Base-by-base conservation (phyloP, 2,888 invertebrate genomes). In the Agonopterix alstromeriana region DNA sequence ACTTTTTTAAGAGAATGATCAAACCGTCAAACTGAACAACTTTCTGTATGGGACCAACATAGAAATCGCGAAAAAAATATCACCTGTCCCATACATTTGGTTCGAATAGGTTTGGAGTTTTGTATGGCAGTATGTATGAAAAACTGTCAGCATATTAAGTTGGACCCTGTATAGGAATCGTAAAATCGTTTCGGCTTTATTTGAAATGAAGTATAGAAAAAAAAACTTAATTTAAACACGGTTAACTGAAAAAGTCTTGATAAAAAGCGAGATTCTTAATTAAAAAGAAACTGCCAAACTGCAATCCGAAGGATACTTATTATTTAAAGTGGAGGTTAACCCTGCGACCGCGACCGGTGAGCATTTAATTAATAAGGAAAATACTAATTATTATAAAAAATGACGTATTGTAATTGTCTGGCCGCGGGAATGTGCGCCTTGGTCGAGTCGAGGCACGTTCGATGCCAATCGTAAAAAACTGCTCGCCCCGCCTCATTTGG, bases 401-500 rank as follows among this genome's bases (percentile, higher is more conserved):
- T 66, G 65, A 73, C 60, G 72, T 71, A 78, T 73, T 77, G 66
- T 77, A 66, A 73, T 72, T 70, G 70, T 68, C 53, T 54, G 50
- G 54, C 56, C 55, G 54, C 45, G 53, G 51, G 56, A 60, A 58
- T 54, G 27, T 27, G 57, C 55, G 63, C 54, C 51, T 27, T 51
- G 59, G 51, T 53, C 57, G 56, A 55, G 51, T 53, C 57, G 56
- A 55, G 58, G 64, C 73, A 70, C 71, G 77, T 66, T 73, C 67
- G 81, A 82, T 82, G 71, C 65, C 70, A 75, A 82, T 82, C 82
- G 75, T 74, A 72, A 74, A 73, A 70, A 71, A 59, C 58, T 51
- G 58, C 62, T 58, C 58, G 69, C 70, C 67, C 68, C 74, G 73
- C 71, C 71, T 53, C 55, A 49, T 49, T 49, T 38, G 47, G 48